These are phyloP conservation scores for Oreochromis aureus DNA, from an alignment of 2,113 vertebrate species.

Conservation along the genomic window DNA sequence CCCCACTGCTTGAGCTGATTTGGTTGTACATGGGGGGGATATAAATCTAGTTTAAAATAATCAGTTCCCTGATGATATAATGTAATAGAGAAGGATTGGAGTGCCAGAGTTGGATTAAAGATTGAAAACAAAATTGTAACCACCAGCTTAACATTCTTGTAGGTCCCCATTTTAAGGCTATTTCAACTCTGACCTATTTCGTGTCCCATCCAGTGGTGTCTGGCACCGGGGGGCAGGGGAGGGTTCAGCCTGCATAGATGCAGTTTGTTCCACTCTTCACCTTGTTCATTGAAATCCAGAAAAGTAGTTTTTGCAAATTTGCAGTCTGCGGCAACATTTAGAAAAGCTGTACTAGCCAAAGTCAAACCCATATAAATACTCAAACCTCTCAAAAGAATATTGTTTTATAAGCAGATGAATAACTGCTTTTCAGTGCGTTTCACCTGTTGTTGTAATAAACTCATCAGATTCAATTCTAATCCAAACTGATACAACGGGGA, in stretches of 20 bases:
- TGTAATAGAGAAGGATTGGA: neutral
- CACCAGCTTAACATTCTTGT: neutral
- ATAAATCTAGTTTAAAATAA: neutral
- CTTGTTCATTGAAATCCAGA: neutral
- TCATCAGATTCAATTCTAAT: neutral
- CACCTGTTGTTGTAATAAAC: neutral
- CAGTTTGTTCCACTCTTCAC: neutral
- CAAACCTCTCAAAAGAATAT: neutral
- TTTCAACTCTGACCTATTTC: neutral
- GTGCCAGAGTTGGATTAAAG: neutral
- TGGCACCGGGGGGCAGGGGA: neutral
- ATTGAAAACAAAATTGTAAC: neutral
- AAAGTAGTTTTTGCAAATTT: neutral
- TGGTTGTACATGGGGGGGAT: fast-evolving
- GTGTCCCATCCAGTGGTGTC: neutral
- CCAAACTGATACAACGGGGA: neutral
- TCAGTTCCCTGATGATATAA: neutral
- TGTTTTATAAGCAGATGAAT: neutral
- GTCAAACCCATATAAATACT: neutral
- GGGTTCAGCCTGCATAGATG: neutral
- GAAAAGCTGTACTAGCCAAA: neutral
- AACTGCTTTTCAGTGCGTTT: neutral
- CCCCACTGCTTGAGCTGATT: neutral
- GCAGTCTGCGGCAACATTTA: neutral
- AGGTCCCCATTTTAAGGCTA: neutral